A percentile compares a stretch with the other conserved stretches of the same genome.
Conservation (phyloP, 2,113 vertebrate species). For the Sciurus niger region DNA sequence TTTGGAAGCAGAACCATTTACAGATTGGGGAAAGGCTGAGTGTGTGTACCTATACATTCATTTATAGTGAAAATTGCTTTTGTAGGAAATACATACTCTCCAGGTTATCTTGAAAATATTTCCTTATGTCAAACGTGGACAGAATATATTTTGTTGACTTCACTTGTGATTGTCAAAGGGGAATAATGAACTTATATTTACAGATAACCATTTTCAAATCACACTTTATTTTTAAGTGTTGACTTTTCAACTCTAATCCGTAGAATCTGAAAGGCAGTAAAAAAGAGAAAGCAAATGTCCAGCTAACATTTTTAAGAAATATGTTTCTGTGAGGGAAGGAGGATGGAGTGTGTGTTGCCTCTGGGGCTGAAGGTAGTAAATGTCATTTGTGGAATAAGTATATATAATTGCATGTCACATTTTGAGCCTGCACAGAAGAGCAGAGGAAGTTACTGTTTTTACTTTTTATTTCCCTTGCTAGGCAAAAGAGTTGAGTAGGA, state of each 20-base stretch:
- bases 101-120: conserved; percentile 73
- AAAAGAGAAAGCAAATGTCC: conserved; percentile 54
- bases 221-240: conserved; percentile 66
- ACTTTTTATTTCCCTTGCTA: conserved; percentile 1
- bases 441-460: background rate
- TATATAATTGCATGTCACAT: conserved; percentile 42
- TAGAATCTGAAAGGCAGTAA: conserved; percentile 38
- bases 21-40: background rate
- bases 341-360: background rate
- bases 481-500: background rate
- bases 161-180: conserved; percentile 42
- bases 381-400: conserved; percentile 60
- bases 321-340: conserved; percentile 23
- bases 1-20: conserved; percentile 7
- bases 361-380: conserved; percentile 36
- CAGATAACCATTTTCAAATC: conserved; percentile 71
- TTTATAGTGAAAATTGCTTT: conserved; percentile 60
- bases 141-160: conserved; percentile 69
- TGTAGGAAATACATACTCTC: conserved; percentile 57
- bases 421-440: conserved; percentile 9
- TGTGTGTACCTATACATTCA: background rate
- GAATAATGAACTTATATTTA: conserved; percentile 66
- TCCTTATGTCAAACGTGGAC: conserved; percentile 54
- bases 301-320: conserved; percentile 46
- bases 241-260: conserved; percentile 72